Base-by-base conservation (phyloP, 2,888 invertebrate genomes). In the Amphipyra berbera region DNA sequence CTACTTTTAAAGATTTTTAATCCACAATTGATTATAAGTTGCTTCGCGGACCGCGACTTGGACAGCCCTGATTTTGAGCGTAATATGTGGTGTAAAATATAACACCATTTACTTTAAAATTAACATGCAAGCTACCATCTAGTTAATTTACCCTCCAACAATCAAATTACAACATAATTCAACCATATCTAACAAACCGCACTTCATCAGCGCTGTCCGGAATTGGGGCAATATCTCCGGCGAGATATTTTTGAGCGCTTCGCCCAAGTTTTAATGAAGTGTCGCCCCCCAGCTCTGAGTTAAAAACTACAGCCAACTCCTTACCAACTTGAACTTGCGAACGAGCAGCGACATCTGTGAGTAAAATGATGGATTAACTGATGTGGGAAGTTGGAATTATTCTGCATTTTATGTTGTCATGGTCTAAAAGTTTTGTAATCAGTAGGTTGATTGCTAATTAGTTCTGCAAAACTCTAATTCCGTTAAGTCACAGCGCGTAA, bases 241-340 rank as follows among this genome's bases (percentile, higher is more conserved):
- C 41, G 45, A 55, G 60, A 58, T 68, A 63, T 74, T 78, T 78
- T 65, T 62, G 58, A 66, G 6, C 30, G 6, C 54, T 49, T 41
- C 75, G 67, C 15, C 61, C 58, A 82, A 82, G 63, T 80, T 80
- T 80, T 78, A 80, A 80, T 80, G 75, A 80, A 75, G 67, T 78
- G 81, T 75, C 79, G 75, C 44, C 61, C 45, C 65, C 35, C 35
- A 54, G 61, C 47, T 13, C 45, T 21, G 53, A 64, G 73, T 58
- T 69, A 55, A 61, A 68, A 72, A 69, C 67, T 66, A 74, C 41
- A 56, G 40, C 54, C 56, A 46, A 65, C 57, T 59, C 61, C 68
- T 71, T 50, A 57, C 56, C 47, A 42, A 55, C 49, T 52, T 6
- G 41, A 52, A 44, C 48, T 53, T 41, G 42, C 40, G 38, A 50